Evolutionary conservation across 2,113 vertebrate species (phyloP).

Genomic region (Melanocharis versteri): DNA sequence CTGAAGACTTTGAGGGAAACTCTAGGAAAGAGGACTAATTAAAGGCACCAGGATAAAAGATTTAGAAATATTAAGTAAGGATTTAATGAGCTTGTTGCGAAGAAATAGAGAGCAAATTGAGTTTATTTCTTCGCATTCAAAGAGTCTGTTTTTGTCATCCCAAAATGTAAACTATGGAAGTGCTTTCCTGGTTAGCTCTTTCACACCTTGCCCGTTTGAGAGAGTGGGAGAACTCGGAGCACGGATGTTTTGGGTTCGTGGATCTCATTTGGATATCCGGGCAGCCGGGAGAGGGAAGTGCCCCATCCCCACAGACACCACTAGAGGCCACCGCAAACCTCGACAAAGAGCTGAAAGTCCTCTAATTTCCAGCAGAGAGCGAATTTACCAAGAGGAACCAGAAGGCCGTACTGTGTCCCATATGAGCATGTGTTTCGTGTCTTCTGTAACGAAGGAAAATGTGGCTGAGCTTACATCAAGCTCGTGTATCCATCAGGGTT

Average conservation of each 20-base stretch:
- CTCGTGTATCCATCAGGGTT: neutral
- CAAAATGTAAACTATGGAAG: neutral
- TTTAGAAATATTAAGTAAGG: neutral
- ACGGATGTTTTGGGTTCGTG: rapidly evolving
- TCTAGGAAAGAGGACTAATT: neutral
- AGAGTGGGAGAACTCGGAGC: neutral
- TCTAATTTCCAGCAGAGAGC: neutral
- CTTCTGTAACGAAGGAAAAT: neutral
- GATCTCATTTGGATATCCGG: rapidly evolving
- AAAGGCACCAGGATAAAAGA: neutral
- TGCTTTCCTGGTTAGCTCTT: neutral
- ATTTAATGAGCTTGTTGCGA: neutral
- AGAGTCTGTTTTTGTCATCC: neutral
- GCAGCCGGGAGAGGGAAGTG: neutral
- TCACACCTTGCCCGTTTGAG: neutral
- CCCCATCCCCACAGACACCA: neutral
- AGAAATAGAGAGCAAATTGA: neutral
- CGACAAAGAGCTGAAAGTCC: neutral
- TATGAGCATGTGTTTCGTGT: neutral
- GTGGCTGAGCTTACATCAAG: neutral
- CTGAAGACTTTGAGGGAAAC: neutral
- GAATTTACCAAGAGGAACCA: neutral
- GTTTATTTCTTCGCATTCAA: neutral
- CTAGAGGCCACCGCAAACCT: constrained; percentile 19
- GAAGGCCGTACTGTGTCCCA: neutral